phyloP scores from a whole-genome alignment of 2,113 vertebrate species.

The Catharus fuscescens region DNA sequence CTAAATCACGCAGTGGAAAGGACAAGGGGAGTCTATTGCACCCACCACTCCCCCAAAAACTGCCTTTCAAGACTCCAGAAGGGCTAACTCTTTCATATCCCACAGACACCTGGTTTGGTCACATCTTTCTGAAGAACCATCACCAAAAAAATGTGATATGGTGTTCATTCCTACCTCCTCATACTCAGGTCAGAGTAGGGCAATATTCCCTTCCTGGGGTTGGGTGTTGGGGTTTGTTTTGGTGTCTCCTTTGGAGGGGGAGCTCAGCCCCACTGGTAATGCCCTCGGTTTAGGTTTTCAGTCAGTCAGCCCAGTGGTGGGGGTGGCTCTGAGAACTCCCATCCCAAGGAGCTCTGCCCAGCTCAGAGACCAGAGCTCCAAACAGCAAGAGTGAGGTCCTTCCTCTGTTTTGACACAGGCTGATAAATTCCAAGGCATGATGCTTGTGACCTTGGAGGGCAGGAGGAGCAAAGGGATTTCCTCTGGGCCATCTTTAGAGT shows the following conservation, averaged over 20 bases:
- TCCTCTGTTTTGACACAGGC: neutral
- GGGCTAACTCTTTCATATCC: neutral
- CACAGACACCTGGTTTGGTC: neutral
- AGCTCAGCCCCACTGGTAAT: neutral
- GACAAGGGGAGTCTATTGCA: neutral
- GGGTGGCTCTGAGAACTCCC: neutral
- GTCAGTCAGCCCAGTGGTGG: neutral
- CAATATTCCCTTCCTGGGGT: neutral
- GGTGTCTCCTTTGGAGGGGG: neutral
- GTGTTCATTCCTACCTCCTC: neutral
- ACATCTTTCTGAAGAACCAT: neutral
- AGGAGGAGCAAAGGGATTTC: neutral
- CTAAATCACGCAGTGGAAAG: neutral
- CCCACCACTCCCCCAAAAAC: neutral
- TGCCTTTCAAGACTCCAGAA: neutral
- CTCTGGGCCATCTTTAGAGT: neutral
- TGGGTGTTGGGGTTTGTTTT: accelerated
- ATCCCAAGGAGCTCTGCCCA: neutral
- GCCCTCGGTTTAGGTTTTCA: neutral
- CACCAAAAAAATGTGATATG: neutral
- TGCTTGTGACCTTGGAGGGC: neutral
- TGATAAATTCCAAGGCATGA: neutral
- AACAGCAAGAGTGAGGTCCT: neutral
- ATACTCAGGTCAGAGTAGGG: neutral
- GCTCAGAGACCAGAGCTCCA: neutral